Evolutionary conservation across 2,888 invertebrate genomes (phyloP).

Genomic region (Agriotes lineatus): DNA sequence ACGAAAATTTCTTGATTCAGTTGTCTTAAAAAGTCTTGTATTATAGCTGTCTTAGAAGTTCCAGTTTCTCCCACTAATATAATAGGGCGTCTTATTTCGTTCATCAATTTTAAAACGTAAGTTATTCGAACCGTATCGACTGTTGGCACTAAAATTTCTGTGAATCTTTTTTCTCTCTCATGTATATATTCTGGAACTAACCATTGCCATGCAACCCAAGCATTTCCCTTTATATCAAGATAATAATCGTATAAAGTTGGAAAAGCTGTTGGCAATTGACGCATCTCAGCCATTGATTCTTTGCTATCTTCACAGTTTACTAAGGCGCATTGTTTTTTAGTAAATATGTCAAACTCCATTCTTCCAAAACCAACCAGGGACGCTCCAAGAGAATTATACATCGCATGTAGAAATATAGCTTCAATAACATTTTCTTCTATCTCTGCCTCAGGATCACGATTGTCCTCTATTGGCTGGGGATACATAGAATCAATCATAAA

Average conservation of each 20-base stretch:
- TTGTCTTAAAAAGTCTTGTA: slow-evolving; percentile 82
- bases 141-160: slow-evolving; percentile 90
- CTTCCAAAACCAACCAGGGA: slow-evolving; percentile 78
- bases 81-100: slow-evolving; percentile 80
- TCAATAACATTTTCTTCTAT: slow-evolving; percentile 74
- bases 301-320: slow-evolving; percentile 75
- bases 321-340: slow-evolving; percentile 81
- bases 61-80: slow-evolving; percentile 92
- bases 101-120: slow-evolving; percentile 84
- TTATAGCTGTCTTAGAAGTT: slow-evolving; percentile 92
- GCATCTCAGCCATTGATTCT: slow-evolving; percentile 76
- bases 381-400: slow-evolving; percentile 90
- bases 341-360: slow-evolving; percentile 81
- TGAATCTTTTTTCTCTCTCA: slow-evolving; percentile 76
- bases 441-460: slow-evolving; percentile 67
- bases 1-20: slow-evolving; percentile 80
- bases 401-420: slow-evolving; percentile 78
- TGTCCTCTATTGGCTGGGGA: slow-evolving; percentile 65
- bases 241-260: slow-evolving; percentile 87
- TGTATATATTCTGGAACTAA: slow-evolving; percentile 83
- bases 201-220: slow-evolving; percentile 90
- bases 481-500: slow-evolving; percentile 82
- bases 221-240: slow-evolving; percentile 74
- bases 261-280: slow-evolving; percentile 79
- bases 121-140: slow-evolving; percentile 87